Base-by-base conservation (phyloP, 2,113 vertebrate species). In the Passer montanus region DNA sequence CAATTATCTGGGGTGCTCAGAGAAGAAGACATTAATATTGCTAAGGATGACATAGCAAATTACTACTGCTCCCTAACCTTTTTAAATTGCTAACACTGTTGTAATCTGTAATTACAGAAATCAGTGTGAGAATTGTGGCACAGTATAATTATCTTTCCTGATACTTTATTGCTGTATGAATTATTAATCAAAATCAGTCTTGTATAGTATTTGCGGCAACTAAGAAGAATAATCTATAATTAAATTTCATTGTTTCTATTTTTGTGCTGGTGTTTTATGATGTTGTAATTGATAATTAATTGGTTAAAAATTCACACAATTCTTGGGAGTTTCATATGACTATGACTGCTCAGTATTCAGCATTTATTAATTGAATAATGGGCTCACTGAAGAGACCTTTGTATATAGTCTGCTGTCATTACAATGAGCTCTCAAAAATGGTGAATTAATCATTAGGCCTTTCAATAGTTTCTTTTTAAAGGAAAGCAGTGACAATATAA, bases 101-200 rank as follows among this genome's bases (percentile, higher is more conserved):
- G 98, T 98, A 98, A 98, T 98, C 97, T 98, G 97, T 98, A 98
- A 98, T 98, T 98, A 98, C 96, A 97, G 97, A 98, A 98, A 98
- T 98, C 98, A 98, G 97, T 97, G 97, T 98, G 98, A 98, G 98
- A 98, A 98, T 97, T 98, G 98, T 98, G 96, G 98, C 95, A 97
- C 96, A 96, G 97, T 98, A 97, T 98, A 98, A 98, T 98, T 98
- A 98, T 98, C 98, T 98, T 98, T 98, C 97, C 95, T 97, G 97
- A 98, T 98, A 98, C 97, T 97, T 98, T 97, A 98, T 98, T 98
- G 97, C 98, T 97, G 96, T 98, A 98, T 98, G 98, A 98, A 98
- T 98, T 98, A 98, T 98, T 98, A 98, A 98, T 98, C 98, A 98
- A 97, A 98, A 98, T 98, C 98, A 98, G 97, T 98, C 98, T 98